These are phyloP conservation scores for Morelia viridis DNA, from an alignment of 2,797 vertebrate genomes.

Conservation along the genomic window DNA sequence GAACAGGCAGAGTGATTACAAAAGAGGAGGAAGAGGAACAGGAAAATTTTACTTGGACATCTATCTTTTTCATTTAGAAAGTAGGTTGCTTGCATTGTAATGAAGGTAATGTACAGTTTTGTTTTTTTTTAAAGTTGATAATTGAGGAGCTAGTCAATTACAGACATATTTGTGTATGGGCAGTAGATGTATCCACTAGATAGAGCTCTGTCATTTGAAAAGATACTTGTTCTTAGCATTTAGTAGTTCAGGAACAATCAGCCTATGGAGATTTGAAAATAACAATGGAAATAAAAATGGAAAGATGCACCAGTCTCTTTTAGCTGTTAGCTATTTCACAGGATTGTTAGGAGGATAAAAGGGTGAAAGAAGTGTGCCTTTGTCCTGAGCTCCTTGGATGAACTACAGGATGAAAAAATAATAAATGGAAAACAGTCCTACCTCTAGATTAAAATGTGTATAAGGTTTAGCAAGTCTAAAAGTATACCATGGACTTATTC, in stretches of 20 bases:
- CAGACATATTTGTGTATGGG: not conserved
- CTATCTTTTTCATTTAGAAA: not conserved
- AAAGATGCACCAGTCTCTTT: not conserved
- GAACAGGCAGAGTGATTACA: not conserved
- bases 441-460: not conserved
- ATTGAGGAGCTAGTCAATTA: not conserved
- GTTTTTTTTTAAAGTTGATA: not conserved
- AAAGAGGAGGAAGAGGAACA: not conserved
- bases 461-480: not conserved
- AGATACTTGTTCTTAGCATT: not conserved
- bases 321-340: not conserved
- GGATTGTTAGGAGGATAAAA: not conserved
- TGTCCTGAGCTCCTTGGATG: not conserved
- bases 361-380: not conserved
- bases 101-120: not conserved
- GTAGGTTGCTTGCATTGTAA: not conserved
- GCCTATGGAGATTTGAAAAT: not conserved
- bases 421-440: not conserved
- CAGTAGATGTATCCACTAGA: not conserved
- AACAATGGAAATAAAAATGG: not conserved
- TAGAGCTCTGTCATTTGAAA: not conserved
- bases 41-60: not conserved
- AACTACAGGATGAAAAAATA: not conserved
- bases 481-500: not conserved
- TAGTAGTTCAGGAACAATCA: not conserved